Percentiles rank a stretch among this genome's conserved stretches.
phyloP scores from a whole-genome alignment of 2,113 vertebrate genomes.

The Zeus faber region DNA sequence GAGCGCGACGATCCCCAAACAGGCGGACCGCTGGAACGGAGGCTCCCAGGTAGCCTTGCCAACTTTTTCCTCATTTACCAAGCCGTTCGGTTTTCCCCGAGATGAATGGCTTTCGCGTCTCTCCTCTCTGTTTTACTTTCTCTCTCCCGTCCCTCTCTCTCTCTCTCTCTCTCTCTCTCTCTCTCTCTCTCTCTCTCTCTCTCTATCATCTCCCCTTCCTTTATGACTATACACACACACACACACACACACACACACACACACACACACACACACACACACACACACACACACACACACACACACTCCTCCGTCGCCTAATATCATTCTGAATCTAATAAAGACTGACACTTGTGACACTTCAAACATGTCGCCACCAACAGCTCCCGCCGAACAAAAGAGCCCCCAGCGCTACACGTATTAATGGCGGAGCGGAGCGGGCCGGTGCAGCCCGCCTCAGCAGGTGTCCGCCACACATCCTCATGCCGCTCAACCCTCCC shows the following conservation, averaged over 20 bases:
- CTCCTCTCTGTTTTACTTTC: neutral
- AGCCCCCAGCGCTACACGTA: constrained; percentile 78
- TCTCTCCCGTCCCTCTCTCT: neutral
- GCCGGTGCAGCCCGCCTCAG: constrained; percentile 84
- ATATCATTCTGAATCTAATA: constrained; percentile 82
- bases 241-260: too few species aligned
- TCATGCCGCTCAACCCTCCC: constrained; percentile 86
- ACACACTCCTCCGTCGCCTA: constrained; percentile 56
- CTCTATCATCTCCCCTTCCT: constrained; percentile 16
- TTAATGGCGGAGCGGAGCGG: constrained; percentile 79
- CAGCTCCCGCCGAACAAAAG: constrained; percentile 84
- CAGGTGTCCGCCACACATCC: constrained; percentile 90
- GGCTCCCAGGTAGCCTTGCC: constrained; percentile 54
- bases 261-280: too few species aligned
- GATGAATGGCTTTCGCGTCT: constrained; percentile 1
- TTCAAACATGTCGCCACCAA: constrained; percentile 85
- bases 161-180: constrained; percentile 14
- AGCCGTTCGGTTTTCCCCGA: constrained; percentile 45
- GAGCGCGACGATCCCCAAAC: constrained; percentile 31
- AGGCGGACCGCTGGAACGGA: constrained; percentile 41
- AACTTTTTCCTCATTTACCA: too few species aligned
- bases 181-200: constrained; percentile 31
- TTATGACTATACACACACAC: constrained; percentile 1
- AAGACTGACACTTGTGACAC: constrained; percentile 89
- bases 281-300: constrained; percentile 3